Evolutionary conservation across 2,797 vertebrate genomes (phyloP).

Genomic region (Ceyx erithaca): DNA sequence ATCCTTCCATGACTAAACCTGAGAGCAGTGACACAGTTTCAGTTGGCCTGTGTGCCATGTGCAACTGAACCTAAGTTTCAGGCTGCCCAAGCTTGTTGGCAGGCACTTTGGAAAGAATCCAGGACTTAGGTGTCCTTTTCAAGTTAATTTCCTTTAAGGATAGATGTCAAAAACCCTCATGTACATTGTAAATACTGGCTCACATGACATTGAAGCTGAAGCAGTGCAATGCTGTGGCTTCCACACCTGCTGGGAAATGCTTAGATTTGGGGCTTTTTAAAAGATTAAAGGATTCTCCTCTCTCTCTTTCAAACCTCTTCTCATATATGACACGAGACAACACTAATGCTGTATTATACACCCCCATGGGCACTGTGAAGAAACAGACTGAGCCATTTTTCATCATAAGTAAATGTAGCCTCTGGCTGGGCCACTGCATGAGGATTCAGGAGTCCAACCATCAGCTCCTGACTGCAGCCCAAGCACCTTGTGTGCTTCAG

Average conservation of each 20-base stretch:
- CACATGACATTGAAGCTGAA: neutral
- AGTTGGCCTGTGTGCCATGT: neutral
- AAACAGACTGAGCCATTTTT: neutral
- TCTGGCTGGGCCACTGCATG: neutral
- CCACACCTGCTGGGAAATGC: neutral
- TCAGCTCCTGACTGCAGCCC: neutral
- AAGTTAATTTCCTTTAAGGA: neutral
- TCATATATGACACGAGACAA: neutral
- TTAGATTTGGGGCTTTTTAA: neutral
- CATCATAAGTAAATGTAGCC: neutral
- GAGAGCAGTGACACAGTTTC: neutral
- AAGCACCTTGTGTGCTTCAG: neutral
- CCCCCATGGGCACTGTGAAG: neutral
- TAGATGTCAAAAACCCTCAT: neutral
- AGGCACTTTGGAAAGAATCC: neutral
- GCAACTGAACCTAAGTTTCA: neutral
- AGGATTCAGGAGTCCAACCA: neutral
- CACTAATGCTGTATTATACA: neutral
- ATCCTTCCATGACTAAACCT: neutral
- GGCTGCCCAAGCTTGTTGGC: neutral
- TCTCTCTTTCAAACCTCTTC: neutral
- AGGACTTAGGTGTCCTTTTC: neutral
- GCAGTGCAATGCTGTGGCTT: neutral
- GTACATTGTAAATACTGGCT: neutral
- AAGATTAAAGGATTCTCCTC: neutral